phyloP scores from a whole-genome alignment of 37 sponge, comb jelly and placozoan species.

The Ianthella basta region DNA sequence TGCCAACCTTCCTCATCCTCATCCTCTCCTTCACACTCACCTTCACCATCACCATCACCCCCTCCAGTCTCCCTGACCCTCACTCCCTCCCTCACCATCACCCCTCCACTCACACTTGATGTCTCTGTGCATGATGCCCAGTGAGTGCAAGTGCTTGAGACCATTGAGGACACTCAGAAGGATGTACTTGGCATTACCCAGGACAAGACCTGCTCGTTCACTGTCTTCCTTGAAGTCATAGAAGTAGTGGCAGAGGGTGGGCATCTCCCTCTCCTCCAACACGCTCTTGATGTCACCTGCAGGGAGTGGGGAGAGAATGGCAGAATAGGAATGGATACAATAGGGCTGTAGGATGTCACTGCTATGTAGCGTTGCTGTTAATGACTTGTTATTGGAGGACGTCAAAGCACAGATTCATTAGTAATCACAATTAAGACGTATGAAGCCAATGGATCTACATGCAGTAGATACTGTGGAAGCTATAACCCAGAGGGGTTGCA shows the following conservation, averaged over 20 bases:
- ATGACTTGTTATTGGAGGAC: too few relatives aligned
- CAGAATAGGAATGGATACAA: too few relatives aligned
- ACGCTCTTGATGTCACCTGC: constrained; percentile 13
- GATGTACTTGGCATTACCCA: constrained; percentile 39
- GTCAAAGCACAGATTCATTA: too few relatives aligned
- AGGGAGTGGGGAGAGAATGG: too few relatives aligned
- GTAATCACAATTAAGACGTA: too few relatives aligned
- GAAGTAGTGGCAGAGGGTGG: constrained; percentile 9
- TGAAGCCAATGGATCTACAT: background rate
- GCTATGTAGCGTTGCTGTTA: too few relatives aligned
- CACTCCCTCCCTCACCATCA: background rate
- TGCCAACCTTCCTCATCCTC: too few relatives aligned
- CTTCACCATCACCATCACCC: background rate
- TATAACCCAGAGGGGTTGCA: too few relatives aligned
- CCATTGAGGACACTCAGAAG: constrained; percentile 21
- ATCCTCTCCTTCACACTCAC: too few relatives aligned
- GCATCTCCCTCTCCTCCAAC: constrained; percentile 6
- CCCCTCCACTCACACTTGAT: constrained; percentile 42
- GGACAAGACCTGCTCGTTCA: background rate
- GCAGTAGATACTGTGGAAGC: background rate
- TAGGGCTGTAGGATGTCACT: too few relatives aligned
- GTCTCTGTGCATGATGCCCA: constrained; percentile 41
- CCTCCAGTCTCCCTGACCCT: background rate
- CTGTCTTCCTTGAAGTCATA: constrained; percentile 2
- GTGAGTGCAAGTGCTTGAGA: constrained; percentile 34